Percentiles rank a stretch among this genome's conserved stretches.
phyloP scores from a whole-genome alignment of 2,888 invertebrate species.

The Germaria angustata region DNA sequence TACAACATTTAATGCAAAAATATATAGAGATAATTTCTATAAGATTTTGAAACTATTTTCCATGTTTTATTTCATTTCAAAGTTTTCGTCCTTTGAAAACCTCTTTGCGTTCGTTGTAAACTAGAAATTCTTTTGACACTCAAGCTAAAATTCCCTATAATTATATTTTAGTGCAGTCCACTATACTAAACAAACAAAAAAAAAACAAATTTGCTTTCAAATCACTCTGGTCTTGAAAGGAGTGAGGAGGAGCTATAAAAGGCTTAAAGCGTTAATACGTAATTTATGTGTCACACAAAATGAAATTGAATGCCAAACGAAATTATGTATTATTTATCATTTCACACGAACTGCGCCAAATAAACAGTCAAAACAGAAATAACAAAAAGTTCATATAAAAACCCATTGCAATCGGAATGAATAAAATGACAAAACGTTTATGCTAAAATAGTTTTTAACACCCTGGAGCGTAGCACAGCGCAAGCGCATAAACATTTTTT shows the following conservation, averaged over 20 bases:
- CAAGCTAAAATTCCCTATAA: too few species aligned
- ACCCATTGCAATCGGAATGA: constrained; percentile 37
- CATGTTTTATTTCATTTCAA: too few species aligned
- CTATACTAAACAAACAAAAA: too few species aligned
- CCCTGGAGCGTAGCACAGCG: constrained; percentile 57
- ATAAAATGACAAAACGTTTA: constrained; percentile 51
- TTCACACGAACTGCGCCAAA: constrained; percentile 71
- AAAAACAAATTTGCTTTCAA: background rate
- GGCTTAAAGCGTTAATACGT: constrained; percentile 80
- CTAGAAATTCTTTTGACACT: too few species aligned
- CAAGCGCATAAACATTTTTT: constrained; percentile 38
- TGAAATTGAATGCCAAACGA: constrained; percentile 80
- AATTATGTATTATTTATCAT: constrained; percentile 80
- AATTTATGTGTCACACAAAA: constrained; percentile 80
- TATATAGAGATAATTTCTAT: too few species aligned
- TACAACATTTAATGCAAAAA: too few species aligned
- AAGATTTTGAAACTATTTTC: too few species aligned
- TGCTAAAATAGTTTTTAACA: constrained; percentile 54
- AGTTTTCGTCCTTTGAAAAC: too few species aligned
- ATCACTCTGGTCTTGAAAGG: constrained; percentile 23
- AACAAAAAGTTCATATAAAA: constrained; percentile 7
- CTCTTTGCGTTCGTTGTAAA: too few species aligned
- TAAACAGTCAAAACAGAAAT: constrained; percentile 17
- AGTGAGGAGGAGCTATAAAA: constrained; percentile 32
- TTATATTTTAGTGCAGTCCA: too few species aligned